Conservation (phyloP, 2,113 vertebrate genomes). For the Stictonetta naevosa region DNA sequence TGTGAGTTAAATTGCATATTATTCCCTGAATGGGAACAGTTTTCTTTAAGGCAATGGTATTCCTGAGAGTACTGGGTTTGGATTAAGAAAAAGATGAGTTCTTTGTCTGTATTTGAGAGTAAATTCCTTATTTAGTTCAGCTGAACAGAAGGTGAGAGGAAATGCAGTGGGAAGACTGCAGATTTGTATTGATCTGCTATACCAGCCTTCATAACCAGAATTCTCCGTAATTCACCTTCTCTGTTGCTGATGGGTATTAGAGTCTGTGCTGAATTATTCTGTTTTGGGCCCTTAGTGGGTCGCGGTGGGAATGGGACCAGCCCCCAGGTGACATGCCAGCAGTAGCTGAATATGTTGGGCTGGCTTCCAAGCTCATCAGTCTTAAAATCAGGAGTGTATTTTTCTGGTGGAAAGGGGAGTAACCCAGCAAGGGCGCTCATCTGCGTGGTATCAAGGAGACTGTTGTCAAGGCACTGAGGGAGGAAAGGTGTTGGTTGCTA, state of each 20-base stretch:
- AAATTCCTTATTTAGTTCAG: background rate
- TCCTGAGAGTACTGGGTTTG: background rate
- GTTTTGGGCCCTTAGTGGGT: background rate
- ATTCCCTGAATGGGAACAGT: background rate
- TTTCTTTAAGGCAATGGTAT: background rate
- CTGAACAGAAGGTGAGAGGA: background rate
- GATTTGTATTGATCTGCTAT: background rate
- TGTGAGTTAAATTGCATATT: constrained; percentile 14
- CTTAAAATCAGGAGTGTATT: background rate
- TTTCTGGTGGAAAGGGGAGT: background rate
- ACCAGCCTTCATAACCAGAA: background rate
- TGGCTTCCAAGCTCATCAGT: background rate
- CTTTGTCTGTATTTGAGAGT: background rate
- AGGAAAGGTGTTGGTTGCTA: rapidly evolving
- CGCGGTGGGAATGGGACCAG: background rate
- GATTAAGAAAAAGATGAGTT: background rate
- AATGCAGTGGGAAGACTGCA: background rate
- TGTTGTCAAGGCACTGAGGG: background rate
- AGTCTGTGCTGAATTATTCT: background rate
- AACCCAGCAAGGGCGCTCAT: background rate
- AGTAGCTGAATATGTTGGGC: rapidly evolving
- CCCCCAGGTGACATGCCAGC: background rate
- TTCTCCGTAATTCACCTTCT: background rate
- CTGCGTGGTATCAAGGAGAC: rapidly evolving
- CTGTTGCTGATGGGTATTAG: background rate